Percentiles rank a stretch among this genome's conserved stretches.
Conservation (phyloP, 2,888 invertebrate species). For the Osedax frankpressi region DNA sequence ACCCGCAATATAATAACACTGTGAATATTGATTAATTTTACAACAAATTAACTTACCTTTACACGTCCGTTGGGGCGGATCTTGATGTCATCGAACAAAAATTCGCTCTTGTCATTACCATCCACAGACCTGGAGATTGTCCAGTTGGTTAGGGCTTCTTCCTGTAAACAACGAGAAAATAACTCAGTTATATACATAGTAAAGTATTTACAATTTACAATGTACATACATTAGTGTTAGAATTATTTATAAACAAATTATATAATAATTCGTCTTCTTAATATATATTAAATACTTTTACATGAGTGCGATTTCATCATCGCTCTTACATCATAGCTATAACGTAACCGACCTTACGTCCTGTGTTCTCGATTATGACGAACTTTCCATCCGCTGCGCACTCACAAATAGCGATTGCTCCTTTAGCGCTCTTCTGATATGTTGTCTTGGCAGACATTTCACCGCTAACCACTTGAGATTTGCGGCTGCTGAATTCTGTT, state of each 20-base stretch:
- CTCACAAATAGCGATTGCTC: slow-evolving; percentile 48
- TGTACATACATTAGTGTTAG: too few species aligned
- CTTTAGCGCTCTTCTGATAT: slow-evolving; percentile 50
- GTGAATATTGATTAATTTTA: too few species aligned
- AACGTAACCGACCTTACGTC: slow-evolving; percentile 40
- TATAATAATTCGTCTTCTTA: too few species aligned
- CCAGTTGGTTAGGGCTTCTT: background rate
- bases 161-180: background rate
- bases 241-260: too few species aligned
- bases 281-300: too few species aligned
- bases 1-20: too few species aligned
- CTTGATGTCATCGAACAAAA: background rate
- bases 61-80: slow-evolving; percentile 5
- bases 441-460: slow-evolving; percentile 51
- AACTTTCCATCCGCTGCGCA: slow-evolving; percentile 48
- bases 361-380: slow-evolving; percentile 48
- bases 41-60: background rate
- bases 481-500: background rate
- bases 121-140: background rate
- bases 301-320: too few species aligned
- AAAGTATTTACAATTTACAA: too few species aligned
- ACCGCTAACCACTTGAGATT: slow-evolving; percentile 41
- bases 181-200: too few species aligned
- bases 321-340: too few species aligned
- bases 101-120: background rate